Evolutionary conservation across 2,797 vertebrate genomes (phyloP).

Genomic region (Arremon aurantiirostris): DNA sequence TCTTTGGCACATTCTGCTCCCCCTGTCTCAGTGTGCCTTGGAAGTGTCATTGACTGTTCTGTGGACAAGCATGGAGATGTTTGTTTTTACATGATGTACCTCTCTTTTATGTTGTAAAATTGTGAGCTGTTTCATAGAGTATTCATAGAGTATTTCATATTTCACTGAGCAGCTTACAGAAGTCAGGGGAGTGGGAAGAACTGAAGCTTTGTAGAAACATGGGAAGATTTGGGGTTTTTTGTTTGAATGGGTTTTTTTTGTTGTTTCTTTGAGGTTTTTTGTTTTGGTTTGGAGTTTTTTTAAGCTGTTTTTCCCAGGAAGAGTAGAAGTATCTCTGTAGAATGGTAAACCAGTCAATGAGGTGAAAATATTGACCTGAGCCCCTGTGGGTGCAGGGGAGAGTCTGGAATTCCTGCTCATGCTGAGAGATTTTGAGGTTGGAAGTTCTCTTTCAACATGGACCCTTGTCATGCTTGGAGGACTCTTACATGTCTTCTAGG

Average conservation of each 20-base stretch:
- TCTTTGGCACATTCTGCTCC: background rate
- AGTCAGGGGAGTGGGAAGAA: background rate
- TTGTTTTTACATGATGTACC: background rate
- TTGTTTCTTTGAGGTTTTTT: rapidly evolving
- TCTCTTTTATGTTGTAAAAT: background rate
- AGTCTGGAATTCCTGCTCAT: background rate
- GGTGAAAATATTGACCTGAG: background rate
- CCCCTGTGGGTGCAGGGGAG: background rate
- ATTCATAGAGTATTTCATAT: background rate
- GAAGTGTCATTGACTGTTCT: background rate
- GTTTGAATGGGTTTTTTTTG: rapidly evolving
- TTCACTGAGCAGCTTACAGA: background rate
- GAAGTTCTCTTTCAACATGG: background rate
- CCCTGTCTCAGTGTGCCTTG: background rate
- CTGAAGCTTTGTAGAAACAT: background rate
- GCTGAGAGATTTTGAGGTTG: background rate
- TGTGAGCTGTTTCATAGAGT: background rate
- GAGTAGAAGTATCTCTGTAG: background rate
- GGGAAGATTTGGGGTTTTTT: background rate
- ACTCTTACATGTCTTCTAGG: rapidly evolving
- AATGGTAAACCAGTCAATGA: background rate
- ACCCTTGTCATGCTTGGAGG: background rate
- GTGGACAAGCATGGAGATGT: background rate
- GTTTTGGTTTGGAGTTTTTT: background rate
- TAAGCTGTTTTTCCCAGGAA: background rate